Percentiles rank a stretch among this genome's conserved stretches.
phyloP scores from a whole-genome alignment of 2,888 invertebrate species.

The Colostygia pectinataria region DNA sequence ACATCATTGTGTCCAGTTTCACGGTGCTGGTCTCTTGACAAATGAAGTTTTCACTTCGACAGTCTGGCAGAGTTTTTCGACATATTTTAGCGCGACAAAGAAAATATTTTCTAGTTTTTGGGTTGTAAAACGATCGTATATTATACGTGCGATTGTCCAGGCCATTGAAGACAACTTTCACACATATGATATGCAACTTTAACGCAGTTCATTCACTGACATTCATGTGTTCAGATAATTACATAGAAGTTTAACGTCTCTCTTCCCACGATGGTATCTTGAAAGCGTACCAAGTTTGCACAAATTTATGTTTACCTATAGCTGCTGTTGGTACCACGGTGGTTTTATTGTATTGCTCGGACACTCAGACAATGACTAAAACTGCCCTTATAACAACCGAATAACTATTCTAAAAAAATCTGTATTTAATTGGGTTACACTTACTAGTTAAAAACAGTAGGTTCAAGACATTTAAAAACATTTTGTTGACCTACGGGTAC shows the following conservation, averaged over 20 bases:
- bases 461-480: no score
- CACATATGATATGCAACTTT: conserved; percentile 50
- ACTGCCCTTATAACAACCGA: conserved; percentile 1
- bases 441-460: no score
- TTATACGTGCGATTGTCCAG: conserved; percentile 24
- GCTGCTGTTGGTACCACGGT: conserved; percentile 32
- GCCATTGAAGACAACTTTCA: conserved; percentile 44
- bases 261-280: conserved; percentile 75
- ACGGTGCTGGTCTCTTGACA: conserved; percentile 60
- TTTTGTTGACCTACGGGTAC: no score
- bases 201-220: conserved; percentile 61
- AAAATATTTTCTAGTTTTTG: conserved; percentile 27
- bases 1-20: conserved; percentile 57
- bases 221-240: conserved; percentile 69
- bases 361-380: conserved; percentile 26
- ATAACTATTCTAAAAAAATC: neutral
- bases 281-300: conserved; percentile 56
- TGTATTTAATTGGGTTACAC: no score
- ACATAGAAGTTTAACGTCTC: conserved; percentile 64
- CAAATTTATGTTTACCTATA: conserved; percentile 62
- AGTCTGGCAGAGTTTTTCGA: conserved; percentile 35
- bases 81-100: conserved; percentile 20
- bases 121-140: conserved; percentile 28
- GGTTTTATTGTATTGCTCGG: conserved; percentile 36
- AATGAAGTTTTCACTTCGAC: conserved; percentile 52